phyloP scores from a whole-genome alignment of 2,797 vertebrate species.

The Linurgus olivaceus region DNA sequence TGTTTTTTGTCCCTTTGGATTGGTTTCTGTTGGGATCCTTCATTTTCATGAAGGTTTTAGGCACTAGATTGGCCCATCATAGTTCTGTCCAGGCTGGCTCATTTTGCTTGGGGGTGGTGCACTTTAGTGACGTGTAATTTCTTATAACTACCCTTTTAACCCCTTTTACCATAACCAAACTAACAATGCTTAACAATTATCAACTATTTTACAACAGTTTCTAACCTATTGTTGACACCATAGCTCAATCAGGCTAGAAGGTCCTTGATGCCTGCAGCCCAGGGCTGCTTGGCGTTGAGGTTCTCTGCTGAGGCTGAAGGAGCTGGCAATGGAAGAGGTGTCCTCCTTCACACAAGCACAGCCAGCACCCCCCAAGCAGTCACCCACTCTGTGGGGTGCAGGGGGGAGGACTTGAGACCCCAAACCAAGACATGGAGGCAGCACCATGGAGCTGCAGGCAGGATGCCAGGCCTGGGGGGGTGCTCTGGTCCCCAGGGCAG shows the following conservation, averaged over 20 bases:
- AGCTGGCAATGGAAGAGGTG: neutral
- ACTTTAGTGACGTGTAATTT: neutral
- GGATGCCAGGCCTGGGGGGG: neutral
- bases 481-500: neutral
- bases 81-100: neutral
- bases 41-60: neutral
- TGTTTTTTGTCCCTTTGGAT: neutral
- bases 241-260: rapidly evolving
- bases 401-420: neutral
- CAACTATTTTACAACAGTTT: neutral
- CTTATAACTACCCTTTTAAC: neutral
- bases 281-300: neutral
- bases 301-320: neutral
- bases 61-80: neutral
- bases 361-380: neutral
- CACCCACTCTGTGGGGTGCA: rapidly evolving
- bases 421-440: neutral
- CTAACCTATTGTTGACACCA: neutral
- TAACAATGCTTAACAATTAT: neutral
- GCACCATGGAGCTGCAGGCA: neutral
- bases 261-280: rapidly evolving
- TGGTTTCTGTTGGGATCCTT: neutral
- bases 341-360: neutral
- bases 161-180: neutral
- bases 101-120: rapidly evolving